Evolutionary conservation across 2,797 vertebrate species (phyloP), one percentile per base, ranked within the genome.

Genomic region (Tiaroga cobitis): DNA sequence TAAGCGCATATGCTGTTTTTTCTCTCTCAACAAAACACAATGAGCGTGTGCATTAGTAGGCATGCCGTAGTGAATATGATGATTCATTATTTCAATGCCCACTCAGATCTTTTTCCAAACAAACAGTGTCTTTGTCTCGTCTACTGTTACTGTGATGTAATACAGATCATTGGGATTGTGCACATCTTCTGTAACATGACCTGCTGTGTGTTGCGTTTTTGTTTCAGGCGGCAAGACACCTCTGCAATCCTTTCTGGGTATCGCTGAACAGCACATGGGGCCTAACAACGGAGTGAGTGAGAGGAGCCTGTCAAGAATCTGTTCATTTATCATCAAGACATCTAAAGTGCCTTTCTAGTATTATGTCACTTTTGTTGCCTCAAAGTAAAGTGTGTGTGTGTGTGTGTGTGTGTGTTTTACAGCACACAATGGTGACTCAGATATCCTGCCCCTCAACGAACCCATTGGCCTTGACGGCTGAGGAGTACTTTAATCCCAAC

Each of bases 241-340:
- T 0, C 94, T 99, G 80, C 98, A 99, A 91, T 99, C 97, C 88
- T 99, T 99, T 91, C 95, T 99, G 59, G 98, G 98, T 84, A 98
- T 99, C 8, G 98, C 98, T 0, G 98, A 99, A 91, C 98, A 99
- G 92, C 98, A 99, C 2, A 95, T 99, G 91, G 98, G 97, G 34
- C 96, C 97, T 69, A 97, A 97, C 92, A 98, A 98, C 0, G 96
- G 95, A 92, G 98, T 99, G 90, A 97, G 97, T 92, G n/a, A 79
- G 39, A 34, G 4, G 70, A 82, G 19, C 34, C 34, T 67, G 32
- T 39, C 24, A 37, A 34, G 21, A 49, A 74, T 61, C 18, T 26
- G 32, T 39, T 67, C 5, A 69, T 68, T 80, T 80, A 68, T 68
- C 18, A 29, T 61, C 39, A 54, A 77, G 21, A 76, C 79, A 67